Base-by-base conservation (phyloP, 2,888 invertebrate genomes). In the Spatulosminthurus flaviceps region DNA sequence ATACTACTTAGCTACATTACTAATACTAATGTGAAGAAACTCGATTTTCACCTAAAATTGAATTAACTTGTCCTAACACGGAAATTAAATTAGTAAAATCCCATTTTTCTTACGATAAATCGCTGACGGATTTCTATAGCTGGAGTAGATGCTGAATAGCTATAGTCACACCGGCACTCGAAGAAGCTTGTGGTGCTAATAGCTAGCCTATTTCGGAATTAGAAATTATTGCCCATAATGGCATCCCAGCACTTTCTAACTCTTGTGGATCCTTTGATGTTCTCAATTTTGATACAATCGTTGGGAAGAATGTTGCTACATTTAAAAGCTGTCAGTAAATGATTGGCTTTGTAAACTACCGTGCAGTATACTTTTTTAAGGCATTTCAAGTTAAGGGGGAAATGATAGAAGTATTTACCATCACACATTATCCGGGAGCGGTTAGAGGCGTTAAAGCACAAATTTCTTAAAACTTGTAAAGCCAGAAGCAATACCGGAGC, bases 381-480 rank as follows among this genome's bases (percentile, higher is more conserved):
- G n/a, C n/a, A n/a, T n/a, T n/a, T n/a, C 34, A 34, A 34, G 9
- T 34, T 34, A 34, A 4, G 9, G 16, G n/a, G 66, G 7, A 4
- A 22, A 24, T 60, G 26, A 7, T 21, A 13, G 7, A 29, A 24
- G 9, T 34, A 64, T 75, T 81, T 80, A 85, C 85, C 70, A 76
- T 85, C 82, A 42, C 81, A 80, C 41, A 91, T 86, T 67, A 91
- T 86, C 82, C 90, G 87, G 1, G 90, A 87, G 78, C 90, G 88
- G 84, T 91, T 91, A 0, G 88, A 86, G 26, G 88, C 87, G 86
- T 90, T 89, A 85, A 91, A 91, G 0, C 90, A 87, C 26, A 91
- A 86, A 87, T 91, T 91, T 80, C 90, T 88, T 21, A 91, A 86
- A 64, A 90, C 88, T 29, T 88, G 86, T 79, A 91, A 86, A 7